phyloP scores from a whole-genome alignment of 2,113 vertebrate genomes.

The Pachyramphus minor region DNA sequence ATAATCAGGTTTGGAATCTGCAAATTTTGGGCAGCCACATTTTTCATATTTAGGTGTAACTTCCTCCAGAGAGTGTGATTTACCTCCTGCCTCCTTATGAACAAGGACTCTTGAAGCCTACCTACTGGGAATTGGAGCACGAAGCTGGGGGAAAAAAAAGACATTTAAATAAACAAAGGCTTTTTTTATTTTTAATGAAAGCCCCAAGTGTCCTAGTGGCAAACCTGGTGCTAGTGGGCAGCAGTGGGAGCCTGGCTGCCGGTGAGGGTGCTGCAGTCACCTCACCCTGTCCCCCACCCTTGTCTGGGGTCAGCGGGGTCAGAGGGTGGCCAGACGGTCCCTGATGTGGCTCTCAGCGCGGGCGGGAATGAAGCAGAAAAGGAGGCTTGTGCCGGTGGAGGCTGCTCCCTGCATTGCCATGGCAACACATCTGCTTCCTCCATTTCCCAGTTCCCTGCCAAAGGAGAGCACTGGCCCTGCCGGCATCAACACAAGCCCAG shows the following conservation, averaged over 20 bases:
- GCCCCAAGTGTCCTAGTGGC: background rate
- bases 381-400: background rate
- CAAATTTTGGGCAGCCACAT: background rate
- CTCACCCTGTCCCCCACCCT: fast-evolving
- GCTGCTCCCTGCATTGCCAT: background rate
- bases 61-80: background rate
- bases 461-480: background rate
- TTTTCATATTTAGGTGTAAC: background rate
- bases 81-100: background rate
- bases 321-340: background rate
- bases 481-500: background rate
- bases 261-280: background rate
- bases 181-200: background rate
- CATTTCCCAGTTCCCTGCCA: background rate
- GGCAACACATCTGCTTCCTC: conserved; percentile 33
- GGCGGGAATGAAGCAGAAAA: background rate
- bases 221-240: background rate
- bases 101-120: background rate
- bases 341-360: background rate
- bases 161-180: background rate
- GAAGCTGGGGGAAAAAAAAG: background rate
- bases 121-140: background rate
- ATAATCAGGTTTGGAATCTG: background rate
- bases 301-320: background rate
- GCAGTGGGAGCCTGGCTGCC: background rate